These are phyloP conservation scores for Lophius piscatorius DNA, from an alignment of 2,113 vertebrate genomes.

Conservation along the genomic window DNA sequence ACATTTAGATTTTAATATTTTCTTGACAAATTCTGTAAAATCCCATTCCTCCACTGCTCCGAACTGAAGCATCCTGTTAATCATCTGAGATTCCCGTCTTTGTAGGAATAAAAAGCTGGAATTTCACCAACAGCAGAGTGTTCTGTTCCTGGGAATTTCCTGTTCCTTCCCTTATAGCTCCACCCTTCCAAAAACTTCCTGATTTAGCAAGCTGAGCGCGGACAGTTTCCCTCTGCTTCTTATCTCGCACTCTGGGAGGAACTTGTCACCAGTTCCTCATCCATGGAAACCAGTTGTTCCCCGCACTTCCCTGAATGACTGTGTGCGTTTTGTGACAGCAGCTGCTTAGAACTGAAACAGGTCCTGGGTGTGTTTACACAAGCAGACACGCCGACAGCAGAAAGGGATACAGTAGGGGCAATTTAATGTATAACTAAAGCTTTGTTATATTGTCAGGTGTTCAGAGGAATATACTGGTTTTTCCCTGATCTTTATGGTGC, in stretches of 20 bases:
- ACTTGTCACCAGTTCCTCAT: slow-evolving; percentile 34
- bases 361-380: too few relatives aligned
- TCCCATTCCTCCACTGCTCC: too few relatives aligned
- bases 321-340: too few relatives aligned
- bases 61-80: slow-evolving; percentile 50
- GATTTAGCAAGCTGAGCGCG: slow-evolving; percentile 25
- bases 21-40: too few relatives aligned
- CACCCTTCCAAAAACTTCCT: slow-evolving; percentile 56
- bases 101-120: slow-evolving; percentile 38
- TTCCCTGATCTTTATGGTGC: too few relatives aligned
- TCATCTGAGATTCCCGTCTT: slow-evolving; percentile 36
- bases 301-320: background rate
- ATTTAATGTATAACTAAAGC: slow-evolving; percentile 15
- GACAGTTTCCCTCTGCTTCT: slow-evolving; percentile 30
- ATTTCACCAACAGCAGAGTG: slow-evolving; percentile 51
- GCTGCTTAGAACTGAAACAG: too few relatives aligned
- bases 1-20: too few relatives aligned
- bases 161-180: slow-evolving; percentile 34
- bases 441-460: background rate
- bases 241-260: slow-evolving; percentile 26
- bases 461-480: slow-evolving; percentile 1
- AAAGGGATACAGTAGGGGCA: background rate
- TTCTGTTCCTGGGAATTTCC: slow-evolving; percentile 71
- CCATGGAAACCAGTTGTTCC: slow-evolving; percentile 7
- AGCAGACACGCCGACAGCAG: slow-evolving; percentile 6